Evolutionary conservation across 2,888 invertebrate genomes (phyloP).

Genomic region (Drosophila imparisetae): DNA sequence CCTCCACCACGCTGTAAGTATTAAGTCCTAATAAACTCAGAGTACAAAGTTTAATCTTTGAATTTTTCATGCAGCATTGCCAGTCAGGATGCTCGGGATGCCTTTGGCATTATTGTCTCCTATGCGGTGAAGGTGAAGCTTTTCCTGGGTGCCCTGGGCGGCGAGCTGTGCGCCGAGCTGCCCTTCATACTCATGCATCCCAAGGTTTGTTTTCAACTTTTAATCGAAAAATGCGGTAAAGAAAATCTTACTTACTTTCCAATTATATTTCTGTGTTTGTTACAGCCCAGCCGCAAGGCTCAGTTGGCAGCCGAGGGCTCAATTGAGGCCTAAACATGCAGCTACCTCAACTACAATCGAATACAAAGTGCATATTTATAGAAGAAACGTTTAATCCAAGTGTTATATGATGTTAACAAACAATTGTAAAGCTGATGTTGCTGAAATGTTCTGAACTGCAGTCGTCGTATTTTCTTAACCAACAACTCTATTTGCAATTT

Average conservation of each 20-base stretch:
- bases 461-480: constrained; percentile 69
- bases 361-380: constrained; percentile 67
- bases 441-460: constrained; percentile 79
- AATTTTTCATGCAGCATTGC: constrained; percentile 85
- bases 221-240: neutral
- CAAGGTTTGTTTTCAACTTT: constrained; percentile 86
- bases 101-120: constrained; percentile 97
- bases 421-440: constrained; percentile 70
- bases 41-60: neutral
- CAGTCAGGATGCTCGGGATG: constrained; percentile 93
- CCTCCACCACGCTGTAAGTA: constrained; percentile 95
- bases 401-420: constrained; percentile 34
- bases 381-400: constrained; percentile 42
- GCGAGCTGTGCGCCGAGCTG: constrained; percentile 95
- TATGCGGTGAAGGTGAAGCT: constrained; percentile 98
- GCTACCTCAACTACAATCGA: constrained; percentile 59
- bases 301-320: constrained; percentile 70
- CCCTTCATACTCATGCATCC: constrained; percentile 97
- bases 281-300: constrained; percentile 81
- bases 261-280: neutral
- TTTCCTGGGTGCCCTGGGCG: constrained; percentile 95
- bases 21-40: no score
- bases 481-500: constrained; percentile 52
- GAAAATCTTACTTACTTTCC: neutral
- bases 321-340: constrained; percentile 59